These are phyloP conservation scores for Sebastes vulpes DNA, from an alignment of 2,797 vertebrate genomes.

Conservation along the genomic window DNA sequence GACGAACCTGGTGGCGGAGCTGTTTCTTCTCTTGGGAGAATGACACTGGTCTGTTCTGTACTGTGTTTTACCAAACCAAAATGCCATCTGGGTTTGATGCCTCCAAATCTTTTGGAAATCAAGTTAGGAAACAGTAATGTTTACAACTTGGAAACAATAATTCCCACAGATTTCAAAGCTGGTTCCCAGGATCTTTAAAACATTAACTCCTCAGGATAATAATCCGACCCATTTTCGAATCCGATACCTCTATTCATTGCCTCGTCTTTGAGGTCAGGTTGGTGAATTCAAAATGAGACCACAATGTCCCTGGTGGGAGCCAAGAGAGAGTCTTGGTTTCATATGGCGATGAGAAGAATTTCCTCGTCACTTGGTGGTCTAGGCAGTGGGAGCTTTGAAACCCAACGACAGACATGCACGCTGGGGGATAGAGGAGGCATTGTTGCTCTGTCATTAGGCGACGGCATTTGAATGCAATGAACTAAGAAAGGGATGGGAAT, in stretches of 20 bases:
- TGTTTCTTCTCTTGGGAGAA: conserved; percentile 1
- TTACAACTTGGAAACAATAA: conserved; percentile 26
- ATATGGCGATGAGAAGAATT: conserved; percentile 36
- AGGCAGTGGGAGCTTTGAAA: conserved; percentile 24
- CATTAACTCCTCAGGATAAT: conserved; percentile 26
- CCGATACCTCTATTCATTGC: conserved; percentile 34
- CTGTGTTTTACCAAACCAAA: not conserved
- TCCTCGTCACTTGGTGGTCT: conserved; percentile 52
- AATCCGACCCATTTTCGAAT: conserved; percentile 15
- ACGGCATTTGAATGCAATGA: conserved; percentile 16
- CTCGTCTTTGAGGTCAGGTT: conserved; percentile 40
- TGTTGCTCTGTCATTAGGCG: conserved; percentile 40
- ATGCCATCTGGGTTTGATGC: conserved; percentile 13
- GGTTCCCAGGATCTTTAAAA: conserved; percentile 39
- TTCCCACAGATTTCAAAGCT: conserved; percentile 13
- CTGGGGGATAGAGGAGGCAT: conserved; percentile 38
- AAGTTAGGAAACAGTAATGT: conserved; percentile 8
- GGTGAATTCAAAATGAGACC: conserved; percentile 43
- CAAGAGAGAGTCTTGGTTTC: conserved; percentile 41
- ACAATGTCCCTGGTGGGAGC: conserved; percentile 12
- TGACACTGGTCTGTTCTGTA: not conserved
- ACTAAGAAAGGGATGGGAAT: conserved; percentile 18
- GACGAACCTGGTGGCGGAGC: not conserved
- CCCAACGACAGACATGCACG: conserved; percentile 29
- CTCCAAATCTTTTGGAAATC: conserved; percentile 13